These are phyloP conservation scores for Xiphorhynchus erythropygius DNA, from an alignment of 2,797 vertebrate species.

Conservation along the genomic window DNA sequence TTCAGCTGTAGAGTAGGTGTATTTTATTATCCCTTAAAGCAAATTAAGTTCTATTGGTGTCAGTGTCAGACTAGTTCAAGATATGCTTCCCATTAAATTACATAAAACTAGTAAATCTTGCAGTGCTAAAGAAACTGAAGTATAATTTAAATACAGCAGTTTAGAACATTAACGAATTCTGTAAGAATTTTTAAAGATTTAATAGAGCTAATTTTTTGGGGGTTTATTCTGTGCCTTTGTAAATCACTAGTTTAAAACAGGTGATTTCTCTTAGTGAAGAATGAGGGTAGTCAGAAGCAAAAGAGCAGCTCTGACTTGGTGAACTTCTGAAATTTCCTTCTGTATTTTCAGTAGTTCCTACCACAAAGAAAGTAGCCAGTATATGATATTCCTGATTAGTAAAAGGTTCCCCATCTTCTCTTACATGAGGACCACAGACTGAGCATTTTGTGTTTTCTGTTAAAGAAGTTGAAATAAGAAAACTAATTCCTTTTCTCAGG, in stretches of 20 bases:
- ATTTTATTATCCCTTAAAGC: neutral
- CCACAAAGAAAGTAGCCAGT: neutral
- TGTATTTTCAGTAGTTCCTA: neutral
- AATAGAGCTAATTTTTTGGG: neutral
- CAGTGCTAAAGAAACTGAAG: neutral
- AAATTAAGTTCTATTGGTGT: neutral
- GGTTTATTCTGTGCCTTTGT: neutral
- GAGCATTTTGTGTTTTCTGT: neutral
- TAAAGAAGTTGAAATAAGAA: neutral
- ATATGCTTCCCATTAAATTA: neutral
- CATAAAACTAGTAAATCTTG: neutral
- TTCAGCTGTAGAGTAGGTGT: neutral
- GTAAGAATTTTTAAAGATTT: neutral
- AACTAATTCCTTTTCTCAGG: constrained; percentile 73
- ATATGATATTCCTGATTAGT: neutral
- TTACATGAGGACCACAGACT: neutral
- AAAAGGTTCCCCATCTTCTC: neutral
- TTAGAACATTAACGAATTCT: neutral
- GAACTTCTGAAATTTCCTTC: neutral
- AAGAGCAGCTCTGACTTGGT: neutral
- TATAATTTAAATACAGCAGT: neutral
- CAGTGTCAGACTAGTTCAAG: neutral
- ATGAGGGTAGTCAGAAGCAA: neutral
- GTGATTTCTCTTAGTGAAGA: neutral
- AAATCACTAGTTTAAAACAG: neutral